Conservation (phyloP, 2,797 vertebrate genomes). For the Arnoldichthys spilopterus region DNA sequence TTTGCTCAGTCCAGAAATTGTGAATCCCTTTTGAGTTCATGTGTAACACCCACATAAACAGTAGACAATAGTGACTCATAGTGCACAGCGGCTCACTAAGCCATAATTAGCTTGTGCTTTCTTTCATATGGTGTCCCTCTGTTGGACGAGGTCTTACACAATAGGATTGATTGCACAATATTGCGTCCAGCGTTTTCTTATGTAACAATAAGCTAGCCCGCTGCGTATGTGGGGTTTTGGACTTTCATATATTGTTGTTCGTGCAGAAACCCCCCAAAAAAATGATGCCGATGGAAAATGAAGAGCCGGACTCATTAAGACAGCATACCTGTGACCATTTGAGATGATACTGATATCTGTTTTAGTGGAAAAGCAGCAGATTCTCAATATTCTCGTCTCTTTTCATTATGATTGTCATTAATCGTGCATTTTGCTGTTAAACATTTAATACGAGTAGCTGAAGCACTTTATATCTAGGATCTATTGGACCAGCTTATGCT, state of each 20-base stretch:
- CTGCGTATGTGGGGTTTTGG: neutral
- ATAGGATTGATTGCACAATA: neutral
- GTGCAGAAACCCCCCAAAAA: neutral
- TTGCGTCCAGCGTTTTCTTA: neutral
- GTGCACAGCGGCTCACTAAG: constrained; percentile 36
- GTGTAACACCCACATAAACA: constrained; percentile 52
- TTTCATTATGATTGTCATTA: neutral
- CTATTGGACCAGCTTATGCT: constrained; percentile 1
- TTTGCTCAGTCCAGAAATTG: constrained; percentile 53
- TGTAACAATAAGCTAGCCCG: neutral
- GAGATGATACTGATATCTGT: neutral
- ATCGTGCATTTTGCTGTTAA: neutral
- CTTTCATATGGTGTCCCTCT: constrained; percentile 38
- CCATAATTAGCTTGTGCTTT: constrained; percentile 42
- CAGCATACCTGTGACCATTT: neutral
- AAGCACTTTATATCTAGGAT: constrained; percentile 14
- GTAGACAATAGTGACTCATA: constrained; percentile 50
- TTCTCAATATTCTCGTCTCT: too few relatives aligned
- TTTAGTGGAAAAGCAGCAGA: too few relatives aligned
- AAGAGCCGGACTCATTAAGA: neutral
- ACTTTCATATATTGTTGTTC: neutral
- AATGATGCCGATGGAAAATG: neutral
- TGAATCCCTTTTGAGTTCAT: constrained; percentile 53
- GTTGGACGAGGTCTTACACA: constrained; percentile 11
- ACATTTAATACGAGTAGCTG: neutral